phyloP scores from a whole-genome alignment of 2,797 vertebrate species.

The Taenioides sp. region DNA sequence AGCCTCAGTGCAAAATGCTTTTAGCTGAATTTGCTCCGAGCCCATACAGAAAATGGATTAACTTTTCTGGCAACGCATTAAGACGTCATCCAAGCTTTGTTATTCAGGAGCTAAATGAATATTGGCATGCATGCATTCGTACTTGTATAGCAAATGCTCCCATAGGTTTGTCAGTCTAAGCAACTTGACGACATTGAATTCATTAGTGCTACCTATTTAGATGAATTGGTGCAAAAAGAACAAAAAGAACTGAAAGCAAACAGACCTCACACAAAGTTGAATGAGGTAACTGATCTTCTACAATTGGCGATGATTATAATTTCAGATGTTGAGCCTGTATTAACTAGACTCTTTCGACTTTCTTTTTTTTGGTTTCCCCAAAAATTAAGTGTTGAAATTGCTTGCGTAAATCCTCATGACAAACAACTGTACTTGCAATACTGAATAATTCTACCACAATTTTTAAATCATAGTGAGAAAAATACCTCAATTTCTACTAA shows the following conservation, averaged over 20 bases:
- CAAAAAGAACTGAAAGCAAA: neutral
- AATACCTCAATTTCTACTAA: too few relatives aligned
- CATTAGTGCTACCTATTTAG: neutral
- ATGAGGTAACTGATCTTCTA: neutral
- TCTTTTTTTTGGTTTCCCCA: too few relatives aligned
- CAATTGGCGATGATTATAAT: neutral
- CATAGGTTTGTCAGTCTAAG: neutral
- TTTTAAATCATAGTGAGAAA: too few relatives aligned
- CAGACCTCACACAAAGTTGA: neutral
- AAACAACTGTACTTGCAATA: too few relatives aligned
- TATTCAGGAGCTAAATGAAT: neutral
- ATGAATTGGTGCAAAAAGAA: neutral
- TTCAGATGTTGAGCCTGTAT: too few relatives aligned
- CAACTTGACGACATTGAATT: neutral
- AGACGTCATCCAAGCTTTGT: constrained; percentile 1
- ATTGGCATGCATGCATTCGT: neutral
- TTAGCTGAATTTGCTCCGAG: constrained; percentile 32
- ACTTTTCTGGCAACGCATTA: constrained; percentile 1
- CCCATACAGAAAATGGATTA: constrained; percentile 40
- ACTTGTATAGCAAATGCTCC: neutral
- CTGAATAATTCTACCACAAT: too few relatives aligned
- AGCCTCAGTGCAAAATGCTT: constrained; percentile 32
- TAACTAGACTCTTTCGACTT: too few relatives aligned
- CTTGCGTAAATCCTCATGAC: too few relatives aligned
- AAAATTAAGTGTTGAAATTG: too few relatives aligned